These are phyloP conservation scores for Pangasius sanitwongsei DNA, from an alignment of 2,797 vertebrate genomes.

Conservation along the genomic window DNA sequence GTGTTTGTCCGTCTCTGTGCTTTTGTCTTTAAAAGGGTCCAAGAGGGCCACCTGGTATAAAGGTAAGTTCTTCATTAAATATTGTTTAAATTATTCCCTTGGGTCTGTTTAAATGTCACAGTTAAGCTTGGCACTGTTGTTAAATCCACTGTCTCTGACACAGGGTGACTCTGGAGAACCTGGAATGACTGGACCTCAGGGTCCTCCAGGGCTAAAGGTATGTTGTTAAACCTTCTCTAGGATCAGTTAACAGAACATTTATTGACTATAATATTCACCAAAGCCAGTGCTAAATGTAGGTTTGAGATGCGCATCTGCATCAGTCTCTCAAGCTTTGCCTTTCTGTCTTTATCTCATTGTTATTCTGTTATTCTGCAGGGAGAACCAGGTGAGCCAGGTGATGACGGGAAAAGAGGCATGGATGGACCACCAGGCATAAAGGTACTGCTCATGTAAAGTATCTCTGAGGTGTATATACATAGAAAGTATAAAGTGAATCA, in stretches of 20 bases:
- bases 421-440: constrained; percentile 84
- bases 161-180: constrained; percentile 85
- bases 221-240: not conserved
- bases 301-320: not conserved
- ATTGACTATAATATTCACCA: not conserved
- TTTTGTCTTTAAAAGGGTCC: constrained; percentile 74
- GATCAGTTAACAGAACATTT: not conserved
- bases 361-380: constrained; percentile 75
- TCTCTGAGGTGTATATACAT: not conserved
- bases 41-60: constrained; percentile 81
- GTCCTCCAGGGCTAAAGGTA: constrained; percentile 83
- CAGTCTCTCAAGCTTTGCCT: not conserved
- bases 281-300: not conserved
- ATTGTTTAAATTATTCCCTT: not conserved
- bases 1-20: constrained; percentile 23
- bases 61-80: constrained; percentile 69
- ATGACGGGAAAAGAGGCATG: constrained; percentile 80
- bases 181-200: constrained; percentile 80
- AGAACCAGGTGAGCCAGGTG: constrained; percentile 75
- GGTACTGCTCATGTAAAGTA: constrained; percentile 65
- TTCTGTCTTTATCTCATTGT: constrained; percentile 7
- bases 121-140: not conserved
- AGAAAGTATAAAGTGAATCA: not conserved
- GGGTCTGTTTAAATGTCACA: not conserved
- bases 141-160: constrained; percentile 18